Evolutionary conservation across 1,140 invertebrate genomes (phyloP).

Genomic region (Conus betulinus): DNA sequence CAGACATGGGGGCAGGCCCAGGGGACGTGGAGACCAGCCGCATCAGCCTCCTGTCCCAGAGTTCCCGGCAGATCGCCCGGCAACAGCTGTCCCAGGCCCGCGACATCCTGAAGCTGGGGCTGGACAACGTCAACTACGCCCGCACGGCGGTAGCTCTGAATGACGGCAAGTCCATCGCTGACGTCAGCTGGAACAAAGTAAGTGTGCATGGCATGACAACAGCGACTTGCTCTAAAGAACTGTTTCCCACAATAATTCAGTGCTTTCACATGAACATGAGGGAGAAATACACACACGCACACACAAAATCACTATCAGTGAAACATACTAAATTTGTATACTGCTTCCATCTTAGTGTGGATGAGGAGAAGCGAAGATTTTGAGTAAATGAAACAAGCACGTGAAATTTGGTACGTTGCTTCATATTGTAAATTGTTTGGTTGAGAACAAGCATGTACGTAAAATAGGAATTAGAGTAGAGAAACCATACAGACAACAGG

Average conservation of each 20-base stretch:
- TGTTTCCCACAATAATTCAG: not conserved
- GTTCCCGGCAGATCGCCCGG: conserved; percentile 40
- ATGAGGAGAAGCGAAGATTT: no score
- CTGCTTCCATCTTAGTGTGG: no score
- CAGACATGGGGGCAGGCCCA: conserved; percentile 44
- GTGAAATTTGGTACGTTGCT: no score
- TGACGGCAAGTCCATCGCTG: conserved; percentile 72
- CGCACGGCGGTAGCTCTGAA: conserved; percentile 65
- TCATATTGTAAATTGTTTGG: no score
- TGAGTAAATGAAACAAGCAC: no score
- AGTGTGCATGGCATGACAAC: not conserved
- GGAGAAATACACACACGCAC: not conserved
- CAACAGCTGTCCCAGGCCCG: conserved; percentile 55
- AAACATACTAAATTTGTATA: no score
- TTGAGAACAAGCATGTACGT: no score
- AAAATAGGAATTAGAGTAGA: no score
- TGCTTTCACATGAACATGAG: not conserved
- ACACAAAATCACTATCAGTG: no score
- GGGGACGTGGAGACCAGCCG: conserved; percentile 50
- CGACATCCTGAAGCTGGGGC: conserved; percentile 69
- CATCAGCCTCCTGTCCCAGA: conserved; percentile 57
- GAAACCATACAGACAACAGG: no score
- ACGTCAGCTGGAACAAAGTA: conserved; percentile 73
- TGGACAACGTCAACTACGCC: conserved; percentile 70
- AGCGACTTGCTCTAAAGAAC: not conserved